Evolutionary conservation across 2,797 vertebrate species (phyloP).

Genomic region (Podarcis lilfordi): DNA sequence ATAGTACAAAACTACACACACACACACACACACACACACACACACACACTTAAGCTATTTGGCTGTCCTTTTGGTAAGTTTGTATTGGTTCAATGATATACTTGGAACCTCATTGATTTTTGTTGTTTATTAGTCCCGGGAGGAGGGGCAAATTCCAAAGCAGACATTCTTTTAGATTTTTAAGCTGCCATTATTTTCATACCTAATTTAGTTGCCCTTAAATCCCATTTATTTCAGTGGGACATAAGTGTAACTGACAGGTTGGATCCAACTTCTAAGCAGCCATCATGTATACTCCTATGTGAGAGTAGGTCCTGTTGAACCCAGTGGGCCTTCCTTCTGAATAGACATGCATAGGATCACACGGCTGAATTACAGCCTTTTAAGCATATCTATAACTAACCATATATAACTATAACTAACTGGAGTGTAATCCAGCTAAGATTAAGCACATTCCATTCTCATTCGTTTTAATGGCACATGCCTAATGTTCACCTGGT

Average conservation of each 20-base stretch:
- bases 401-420: too few relatives aligned
- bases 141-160: constrained; percentile 17
- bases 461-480: not conserved
- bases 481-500: not conserved
- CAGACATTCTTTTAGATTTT: constrained; percentile 52
- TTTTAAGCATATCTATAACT: not conserved
- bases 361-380: not conserved
- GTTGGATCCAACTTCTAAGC: too few relatives aligned
- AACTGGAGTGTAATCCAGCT: not conserved
- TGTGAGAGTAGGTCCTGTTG: too few relatives aligned
- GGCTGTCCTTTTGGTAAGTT: constrained; percentile 27
- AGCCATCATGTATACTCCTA: too few relatives aligned
- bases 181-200: constrained; percentile 16
- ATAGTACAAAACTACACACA: too few relatives aligned
- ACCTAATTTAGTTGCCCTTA: too few relatives aligned
- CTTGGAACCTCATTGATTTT: constrained; percentile 20
- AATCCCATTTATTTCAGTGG: too few relatives aligned
- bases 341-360: not conserved
- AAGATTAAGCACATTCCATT: not conserved
- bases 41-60: not conserved
- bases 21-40: too few relatives aligned
- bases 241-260: too few relatives aligned
- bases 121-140: constrained; percentile 22
- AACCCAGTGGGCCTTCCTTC: too few relatives aligned
- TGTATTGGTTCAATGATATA: constrained; percentile 46